Base-by-base conservation (phyloP, 2,113 vertebrate genomes). In the Blennius ocellaris region DNA sequence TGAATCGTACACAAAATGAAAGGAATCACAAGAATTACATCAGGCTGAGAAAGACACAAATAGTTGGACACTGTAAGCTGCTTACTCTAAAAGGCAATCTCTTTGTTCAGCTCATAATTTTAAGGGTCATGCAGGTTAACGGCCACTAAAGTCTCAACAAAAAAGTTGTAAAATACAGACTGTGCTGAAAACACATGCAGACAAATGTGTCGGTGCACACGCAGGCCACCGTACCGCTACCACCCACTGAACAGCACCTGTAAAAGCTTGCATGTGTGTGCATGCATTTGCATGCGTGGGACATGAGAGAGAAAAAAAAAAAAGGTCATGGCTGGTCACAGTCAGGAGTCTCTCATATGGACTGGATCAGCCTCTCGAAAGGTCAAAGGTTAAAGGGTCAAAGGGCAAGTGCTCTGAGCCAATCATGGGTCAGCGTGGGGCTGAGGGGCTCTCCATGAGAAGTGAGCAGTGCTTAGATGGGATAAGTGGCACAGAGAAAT, bases 291-390 rank as follows among this genome's bases (percentile, higher is more conserved):
- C 21, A 57, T 59, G n/a, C 57, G 73, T 44, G 41, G 70, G 88
- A 78, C 44, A 59, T 38, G 62, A 55, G 50, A n/a, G n/a, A n/a
- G 59, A 65, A 43, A 43, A 43, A 43, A 43, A 43, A 43, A 43
- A 78, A 84, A 68, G 86, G 76, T 80, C 69, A 78, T 8, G 69
- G 30, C 78, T 58, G 83, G 85, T 87, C 80, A 82, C 80, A 88
- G 84, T 90, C 81, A 84, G 88, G 83, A 86, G 84, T 88, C 85
- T 87, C 89, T 90, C 88, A 89, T 86, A 91, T 85, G 85, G 85
- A 91, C 80, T 82, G 74, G 89, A 89, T 91, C 84, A 93, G 87
- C 84, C 80, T 12, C 52, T 65, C 53, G 59, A 62, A 50, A 49
- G 87, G 81, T 88, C 81, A 79, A 48, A 77, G 84, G 77, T 78